Conservation (phyloP, 1,140 invertebrate species). For the Pseudobourletiella spinata region DNA sequence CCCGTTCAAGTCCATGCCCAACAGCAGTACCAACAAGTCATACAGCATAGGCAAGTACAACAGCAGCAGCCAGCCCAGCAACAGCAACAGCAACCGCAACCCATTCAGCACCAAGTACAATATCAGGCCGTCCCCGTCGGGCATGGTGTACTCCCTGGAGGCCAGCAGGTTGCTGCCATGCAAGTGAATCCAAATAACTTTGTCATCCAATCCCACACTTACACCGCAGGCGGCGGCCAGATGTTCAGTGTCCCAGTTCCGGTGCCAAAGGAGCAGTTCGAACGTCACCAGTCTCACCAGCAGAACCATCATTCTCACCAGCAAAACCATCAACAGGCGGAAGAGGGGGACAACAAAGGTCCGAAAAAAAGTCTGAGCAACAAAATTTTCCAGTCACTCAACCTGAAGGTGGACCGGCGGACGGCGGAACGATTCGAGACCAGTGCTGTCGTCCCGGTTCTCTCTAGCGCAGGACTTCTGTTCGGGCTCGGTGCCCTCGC, state of each 20-base stretch:
- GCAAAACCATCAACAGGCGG: background rate
- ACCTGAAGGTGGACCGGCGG: constrained; percentile 40
- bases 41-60: too few relatives aligned
- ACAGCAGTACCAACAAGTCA: too few relatives aligned
- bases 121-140: too few relatives aligned
- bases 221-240: constrained; percentile 28
- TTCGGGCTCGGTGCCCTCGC: constrained; percentile 66
- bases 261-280: constrained; percentile 17
- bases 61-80: too few relatives aligned
- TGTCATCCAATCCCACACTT: constrained; percentile 33
- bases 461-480: constrained; percentile 67
- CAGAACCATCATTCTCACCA: constrained; percentile 2
- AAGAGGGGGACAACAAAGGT: constrained; percentile 1
- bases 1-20: too few relatives aligned
- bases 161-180: background rate
- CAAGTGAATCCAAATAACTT: constrained; percentile 11
- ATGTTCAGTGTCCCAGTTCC: constrained; percentile 31
- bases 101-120: too few relatives aligned
- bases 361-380: background rate
- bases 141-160: too few relatives aligned
- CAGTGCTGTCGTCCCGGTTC: constrained; percentile 42
- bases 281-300: background rate
- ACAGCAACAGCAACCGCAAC: too few relatives aligned
- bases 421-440: constrained; percentile 56
- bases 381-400: constrained; percentile 28